These are phyloP conservation scores for Tanypteryx hageni DNA, from an alignment of 2,888 invertebrate species.

Conservation along the genomic window DNA sequence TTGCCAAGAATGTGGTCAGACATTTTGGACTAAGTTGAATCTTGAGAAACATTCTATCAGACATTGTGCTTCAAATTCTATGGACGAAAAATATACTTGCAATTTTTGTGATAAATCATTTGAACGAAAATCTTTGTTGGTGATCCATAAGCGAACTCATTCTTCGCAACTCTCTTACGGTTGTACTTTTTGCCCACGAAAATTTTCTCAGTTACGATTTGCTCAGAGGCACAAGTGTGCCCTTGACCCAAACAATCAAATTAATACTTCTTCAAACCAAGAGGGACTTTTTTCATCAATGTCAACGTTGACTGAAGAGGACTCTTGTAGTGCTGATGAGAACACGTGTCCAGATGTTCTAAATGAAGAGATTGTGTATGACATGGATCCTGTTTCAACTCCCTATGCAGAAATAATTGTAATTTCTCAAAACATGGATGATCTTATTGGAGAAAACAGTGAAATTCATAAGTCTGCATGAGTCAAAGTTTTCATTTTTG, in stretches of 20 bases:
- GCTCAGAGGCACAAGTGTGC: constrained; percentile 54
- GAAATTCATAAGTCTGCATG: constrained; percentile 1
- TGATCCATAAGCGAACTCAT: constrained; percentile 44
- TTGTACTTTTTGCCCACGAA: constrained; percentile 48
- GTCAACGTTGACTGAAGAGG: neutral
- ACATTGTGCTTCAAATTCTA: neutral
- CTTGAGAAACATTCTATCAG: constrained; percentile 44
- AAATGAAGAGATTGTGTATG: constrained; percentile 55
- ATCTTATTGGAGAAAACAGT: constrained; percentile 18
- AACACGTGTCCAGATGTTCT: constrained; percentile 9
- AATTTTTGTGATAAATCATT: constrained; percentile 41
- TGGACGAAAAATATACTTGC: neutral
- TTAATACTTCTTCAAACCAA: neutral
- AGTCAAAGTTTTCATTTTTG: neutral
- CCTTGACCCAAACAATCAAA: constrained; percentile 27
- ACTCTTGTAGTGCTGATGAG: neutral
- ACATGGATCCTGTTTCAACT: constrained; percentile 34
- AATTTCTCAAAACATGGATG: constrained; percentile 42
- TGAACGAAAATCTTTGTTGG: neutral
- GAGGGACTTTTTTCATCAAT: neutral
- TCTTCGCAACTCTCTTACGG: neutral
- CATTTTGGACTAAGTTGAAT: constrained; percentile 42
- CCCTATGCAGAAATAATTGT: constrained; percentile 60
- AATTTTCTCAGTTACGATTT: constrained; percentile 6
- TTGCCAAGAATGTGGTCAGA: constrained; percentile 34